Evolutionary conservation across 2,797 vertebrate genomes (phyloP).

Genomic region (Pipistrellus pygmaeus): DNA sequence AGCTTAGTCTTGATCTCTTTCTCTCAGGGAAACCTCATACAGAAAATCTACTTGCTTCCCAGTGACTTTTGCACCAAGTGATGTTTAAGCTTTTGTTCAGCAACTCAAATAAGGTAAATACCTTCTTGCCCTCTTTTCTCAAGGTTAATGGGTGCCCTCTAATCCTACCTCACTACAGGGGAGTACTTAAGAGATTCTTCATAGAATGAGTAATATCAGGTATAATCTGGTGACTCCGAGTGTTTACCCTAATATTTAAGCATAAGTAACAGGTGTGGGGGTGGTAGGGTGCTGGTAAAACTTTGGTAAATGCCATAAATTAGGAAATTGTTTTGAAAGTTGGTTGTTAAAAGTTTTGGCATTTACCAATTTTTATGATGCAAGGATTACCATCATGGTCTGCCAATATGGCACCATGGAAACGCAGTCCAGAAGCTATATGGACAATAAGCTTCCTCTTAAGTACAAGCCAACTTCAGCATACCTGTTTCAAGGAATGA

Average conservation of each 20-base stretch:
- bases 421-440: not conserved
- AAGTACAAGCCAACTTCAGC: not conserved
- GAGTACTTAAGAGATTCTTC: not conserved
- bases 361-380: not conserved
- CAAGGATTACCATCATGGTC: not conserved
- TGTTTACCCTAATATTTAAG: not conserved
- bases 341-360: not conserved
- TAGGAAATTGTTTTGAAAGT: no score
- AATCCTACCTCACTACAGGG: not conserved
- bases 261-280: not conserved
- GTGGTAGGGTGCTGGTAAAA: not conserved
- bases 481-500: not conserved
- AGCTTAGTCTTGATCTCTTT: not conserved
- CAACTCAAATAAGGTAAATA: constrained; percentile 11
- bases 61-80: not conserved
- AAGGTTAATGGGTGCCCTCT: not conserved
- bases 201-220: not conserved
- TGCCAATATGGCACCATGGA: not conserved
- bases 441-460: not conserved
- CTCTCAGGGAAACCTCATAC: not conserved
- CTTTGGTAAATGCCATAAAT: not conserved
- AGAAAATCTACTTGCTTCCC: not conserved
- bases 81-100: not conserved
- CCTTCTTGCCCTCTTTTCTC: not conserved
- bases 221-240: not conserved